Conservation (phyloP, 2,113 vertebrate genomes). For the Gallinago media region DNA sequence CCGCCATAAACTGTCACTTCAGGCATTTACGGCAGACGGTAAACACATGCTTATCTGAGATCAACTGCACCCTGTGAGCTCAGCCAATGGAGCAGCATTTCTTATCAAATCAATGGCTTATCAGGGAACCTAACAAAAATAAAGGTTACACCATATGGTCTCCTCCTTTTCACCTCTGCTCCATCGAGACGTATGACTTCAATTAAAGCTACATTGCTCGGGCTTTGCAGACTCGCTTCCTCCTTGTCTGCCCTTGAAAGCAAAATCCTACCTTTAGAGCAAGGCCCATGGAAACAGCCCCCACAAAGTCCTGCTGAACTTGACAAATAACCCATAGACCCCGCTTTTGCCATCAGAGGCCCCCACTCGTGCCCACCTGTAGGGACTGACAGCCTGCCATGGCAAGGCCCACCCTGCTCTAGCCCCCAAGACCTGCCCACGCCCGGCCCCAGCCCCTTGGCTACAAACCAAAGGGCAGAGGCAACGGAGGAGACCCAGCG, state of each 20-base stretch:
- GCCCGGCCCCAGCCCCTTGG: not conserved
- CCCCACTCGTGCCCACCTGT: not conserved
- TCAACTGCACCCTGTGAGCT: conserved; percentile 84
- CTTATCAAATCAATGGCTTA: conserved; percentile 81
- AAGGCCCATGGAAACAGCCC: not conserved
- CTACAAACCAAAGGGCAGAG: fast-evolving
- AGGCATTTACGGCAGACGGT: conserved; percentile 86
- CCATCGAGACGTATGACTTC: not conserved
- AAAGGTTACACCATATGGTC: conserved; percentile 50
- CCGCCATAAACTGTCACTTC: conserved; percentile 79
- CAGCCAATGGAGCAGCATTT: conserved; percentile 86
- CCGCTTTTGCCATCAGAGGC: not conserved
- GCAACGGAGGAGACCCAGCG: fast-evolving
- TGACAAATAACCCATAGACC: not conserved
- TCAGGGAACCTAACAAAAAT: conserved; percentile 73
- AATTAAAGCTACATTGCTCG: conserved; percentile 26
- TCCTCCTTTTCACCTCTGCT: conserved; percentile 59
- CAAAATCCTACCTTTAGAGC: not conserved
- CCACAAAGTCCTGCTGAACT: not conserved
- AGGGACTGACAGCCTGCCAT: fast-evolving
- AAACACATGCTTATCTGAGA: conserved; percentile 84
- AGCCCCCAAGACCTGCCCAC: not conserved
- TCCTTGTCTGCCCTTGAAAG: conserved; percentile 49
- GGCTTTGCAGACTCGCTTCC: not conserved
- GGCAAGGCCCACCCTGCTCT: fast-evolving